phyloP scores from a whole-genome alignment of 2,888 invertebrate genomes.

The Cantharis rufa region DNA sequence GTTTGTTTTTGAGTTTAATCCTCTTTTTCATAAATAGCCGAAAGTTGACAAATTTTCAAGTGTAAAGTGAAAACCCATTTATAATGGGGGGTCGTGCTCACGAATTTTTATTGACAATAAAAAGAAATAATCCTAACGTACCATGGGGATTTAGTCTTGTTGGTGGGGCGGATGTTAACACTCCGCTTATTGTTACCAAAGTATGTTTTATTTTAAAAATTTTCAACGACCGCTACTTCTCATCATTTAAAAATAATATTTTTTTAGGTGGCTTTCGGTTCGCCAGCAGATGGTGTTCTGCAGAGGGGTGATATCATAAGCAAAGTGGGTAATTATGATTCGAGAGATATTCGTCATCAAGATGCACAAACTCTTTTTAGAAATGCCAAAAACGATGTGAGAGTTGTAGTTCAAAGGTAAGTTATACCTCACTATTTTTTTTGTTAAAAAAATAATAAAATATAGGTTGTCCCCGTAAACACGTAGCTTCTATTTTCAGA shows the following conservation, averaged over 20 bases:
- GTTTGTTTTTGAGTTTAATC: not conserved
- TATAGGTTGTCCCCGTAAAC: not conserved
- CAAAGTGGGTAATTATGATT: slow-evolving; percentile 88
- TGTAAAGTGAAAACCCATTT: not conserved
- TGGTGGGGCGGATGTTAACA: slow-evolving; percentile 84
- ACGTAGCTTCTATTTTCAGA: not conserved
- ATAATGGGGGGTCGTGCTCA: slow-evolving; percentile 71
- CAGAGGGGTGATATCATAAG: slow-evolving; percentile 88
- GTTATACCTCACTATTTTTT: not conserved
- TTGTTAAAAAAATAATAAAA: slow-evolving; percentile 6
- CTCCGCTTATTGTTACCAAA: slow-evolving; percentile 86
- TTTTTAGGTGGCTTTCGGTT: slow-evolving; percentile 81
- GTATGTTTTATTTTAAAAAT: slow-evolving; percentile 60
- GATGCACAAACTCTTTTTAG: slow-evolving; percentile 88
- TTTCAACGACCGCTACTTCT: not conserved
- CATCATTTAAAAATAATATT: not conserved
- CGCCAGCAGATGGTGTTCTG: slow-evolving; percentile 83
- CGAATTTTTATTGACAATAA: slow-evolving; percentile 75
- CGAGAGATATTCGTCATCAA: slow-evolving; percentile 83
- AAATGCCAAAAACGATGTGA: slow-evolving; percentile 78
- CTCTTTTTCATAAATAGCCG: not conserved
- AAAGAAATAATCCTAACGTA: slow-evolving; percentile 70
- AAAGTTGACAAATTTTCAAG: not conserved
- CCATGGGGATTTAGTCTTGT: slow-evolving; percentile 88
- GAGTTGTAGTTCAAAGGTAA: slow-evolving; percentile 83